Evolutionary conservation across 1,140 invertebrate genomes (phyloP).

Genomic region (Caenorhabditis elegans): DNA sequence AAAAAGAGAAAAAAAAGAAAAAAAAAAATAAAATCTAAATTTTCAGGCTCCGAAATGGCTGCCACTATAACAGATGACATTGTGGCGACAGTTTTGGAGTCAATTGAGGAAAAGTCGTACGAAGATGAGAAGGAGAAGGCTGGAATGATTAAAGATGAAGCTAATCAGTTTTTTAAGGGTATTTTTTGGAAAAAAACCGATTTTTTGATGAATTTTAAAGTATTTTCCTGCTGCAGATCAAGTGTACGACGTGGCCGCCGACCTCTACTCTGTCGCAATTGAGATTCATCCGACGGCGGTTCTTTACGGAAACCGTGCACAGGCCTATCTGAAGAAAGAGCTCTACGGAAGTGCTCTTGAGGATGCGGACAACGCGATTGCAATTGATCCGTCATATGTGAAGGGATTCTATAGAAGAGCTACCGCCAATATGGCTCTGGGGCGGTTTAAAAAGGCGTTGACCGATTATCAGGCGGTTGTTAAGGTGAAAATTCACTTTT

Average conservation of each 20-base stretch:
- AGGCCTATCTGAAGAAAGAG: conserved; percentile 78
- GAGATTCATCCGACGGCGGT: conserved; percentile 79
- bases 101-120: not conserved
- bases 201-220: not conserved
- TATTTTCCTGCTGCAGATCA: conserved; percentile 67
- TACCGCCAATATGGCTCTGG: conserved; percentile 91
- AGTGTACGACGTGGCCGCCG: conserved; percentile 83
- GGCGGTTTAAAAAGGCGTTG: conserved; percentile 92
- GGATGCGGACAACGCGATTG: conserved; percentile 88
- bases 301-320: conserved; percentile 74
- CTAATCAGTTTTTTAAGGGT: conserved; percentile 85
- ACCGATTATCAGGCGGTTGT: conserved; percentile 84
- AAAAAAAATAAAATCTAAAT: not conserved
- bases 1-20: too few species aligned
- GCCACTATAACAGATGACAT: conserved; percentile 36
- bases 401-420: conserved; percentile 87
- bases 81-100: conserved; percentile 26
- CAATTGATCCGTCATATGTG: conserved; percentile 83
- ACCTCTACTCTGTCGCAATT: conserved; percentile 87
- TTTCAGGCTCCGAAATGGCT: not conserved
- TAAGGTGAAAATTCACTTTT: too few species aligned
- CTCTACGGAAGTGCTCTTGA: conserved; percentile 87
- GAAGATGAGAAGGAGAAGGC: conserved; percentile 68
- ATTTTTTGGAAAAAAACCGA: conserved; percentile 65
- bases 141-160: conserved; percentile 79